Conservation (phyloP, 2,113 vertebrate genomes). For the Nettapus auritus region DNA sequence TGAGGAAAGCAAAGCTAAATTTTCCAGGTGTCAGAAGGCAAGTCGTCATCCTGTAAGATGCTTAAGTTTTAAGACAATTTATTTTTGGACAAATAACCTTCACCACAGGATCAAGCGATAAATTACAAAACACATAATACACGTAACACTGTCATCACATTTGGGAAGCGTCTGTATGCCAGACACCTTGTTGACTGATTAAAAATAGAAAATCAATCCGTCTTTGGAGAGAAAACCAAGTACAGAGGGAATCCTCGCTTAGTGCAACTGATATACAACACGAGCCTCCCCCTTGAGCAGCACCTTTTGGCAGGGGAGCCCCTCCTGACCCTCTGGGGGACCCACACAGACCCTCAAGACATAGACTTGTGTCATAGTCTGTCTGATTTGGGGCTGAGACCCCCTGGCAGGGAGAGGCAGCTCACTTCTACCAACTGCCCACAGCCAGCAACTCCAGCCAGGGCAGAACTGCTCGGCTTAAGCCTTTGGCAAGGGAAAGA, state of each 20-base stretch:
- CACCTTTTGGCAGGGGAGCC: neutral
- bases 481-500: neutral
- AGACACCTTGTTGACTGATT: neutral
- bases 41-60: neutral
- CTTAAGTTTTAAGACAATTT: neutral
- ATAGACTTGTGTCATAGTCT: too few relatives aligned
- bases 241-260: neutral
- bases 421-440: neutral
- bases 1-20: neutral
- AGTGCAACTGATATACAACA: neutral
- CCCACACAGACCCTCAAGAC: neutral
- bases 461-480: neutral
- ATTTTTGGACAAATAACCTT: neutral
- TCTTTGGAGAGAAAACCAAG: neutral
- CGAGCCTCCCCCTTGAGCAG: neutral
- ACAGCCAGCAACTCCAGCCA: neutral
- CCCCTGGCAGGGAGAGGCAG: neutral
- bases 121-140: neutral
- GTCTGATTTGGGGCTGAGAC: neutral
- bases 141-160: accelerated
- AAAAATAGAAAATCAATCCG: neutral
- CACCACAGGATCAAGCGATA: neutral
- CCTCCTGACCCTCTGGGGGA: too few relatives aligned
- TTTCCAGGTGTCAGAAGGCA: neutral
- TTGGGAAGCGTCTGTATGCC: neutral